Base-by-base conservation (phyloP, 2,113 vertebrate genomes). In the Pogonocichla stellata region DNA sequence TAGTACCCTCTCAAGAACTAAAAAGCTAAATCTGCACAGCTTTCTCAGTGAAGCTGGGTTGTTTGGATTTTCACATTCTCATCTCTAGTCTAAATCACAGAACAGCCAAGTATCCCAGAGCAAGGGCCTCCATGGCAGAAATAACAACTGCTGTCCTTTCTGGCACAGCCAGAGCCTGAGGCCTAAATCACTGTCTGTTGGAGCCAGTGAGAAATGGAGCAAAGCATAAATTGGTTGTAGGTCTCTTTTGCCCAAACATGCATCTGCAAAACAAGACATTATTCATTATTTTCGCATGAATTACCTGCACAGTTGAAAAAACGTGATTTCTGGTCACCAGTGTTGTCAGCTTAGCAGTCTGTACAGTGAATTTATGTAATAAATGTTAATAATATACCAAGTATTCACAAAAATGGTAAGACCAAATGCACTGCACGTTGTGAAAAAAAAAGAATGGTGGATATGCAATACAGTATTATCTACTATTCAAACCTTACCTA, bases 291-390 rank as follows among this genome's bases (percentile, higher is more conserved):
- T n/a, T 29, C 1, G 28, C 77, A 67, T 75, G 31, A 89, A 74
- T 56, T 93, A 86, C 64, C 61, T 43, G 69, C 91, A 61, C 80
- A 45, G 51, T 20, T 79, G 71, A 92, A 90, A 88, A 28, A 11
- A 80, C 34, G 71, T 81, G 80, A 85, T 87, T 94, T 96, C 86
- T 89, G 80, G 65, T 93, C 83, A 84, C 38, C 72, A 38, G n/a
- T 89, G 65, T 67, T 57, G 56, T 75, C 88, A 89, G 78, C 84
- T 95, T 93, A 87, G 88, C 86, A 67, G 72, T 79, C 83, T 89
- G 82, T 90, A 90, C 90, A 86, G 80, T 83, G 65, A 93, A 84
- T 85, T 51, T 92, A 69, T 70, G 42, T 82, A 74, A 74, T 66
- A 78, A 77, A 60, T 74, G 40, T 77, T 83, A 88, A 64, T 93